These are phyloP conservation scores for Encarsia formosa DNA, from an alignment of 2,888 invertebrate species.

Conservation along the genomic window DNA sequence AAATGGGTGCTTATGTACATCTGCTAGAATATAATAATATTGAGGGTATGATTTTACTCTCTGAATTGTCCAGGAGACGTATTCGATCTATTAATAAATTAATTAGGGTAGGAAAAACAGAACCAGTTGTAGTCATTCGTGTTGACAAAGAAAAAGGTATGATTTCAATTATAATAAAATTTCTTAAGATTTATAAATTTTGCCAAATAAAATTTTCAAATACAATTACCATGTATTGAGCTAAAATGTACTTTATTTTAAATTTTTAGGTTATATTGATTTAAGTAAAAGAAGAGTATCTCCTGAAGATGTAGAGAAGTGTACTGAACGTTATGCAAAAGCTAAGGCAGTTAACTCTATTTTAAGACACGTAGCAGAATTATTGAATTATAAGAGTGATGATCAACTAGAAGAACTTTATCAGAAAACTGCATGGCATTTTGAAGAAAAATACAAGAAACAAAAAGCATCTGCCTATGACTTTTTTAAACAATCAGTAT, in stretches of 20 bases:
- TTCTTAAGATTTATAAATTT: neutral
- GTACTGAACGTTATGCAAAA: slow-evolving; percentile 97
- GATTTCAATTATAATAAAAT: neutral
- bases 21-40: slow-evolving; percentile 97
- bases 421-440: slow-evolving; percentile 95
- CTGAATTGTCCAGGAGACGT: slow-evolving; percentile 95
- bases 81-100: slow-evolving; percentile 99
- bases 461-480: slow-evolving; percentile 95
- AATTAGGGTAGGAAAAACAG: slow-evolving; percentile 96
- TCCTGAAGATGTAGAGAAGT: slow-evolving; percentile 95
- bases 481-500: slow-evolving; percentile 96
- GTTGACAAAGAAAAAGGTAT: slow-evolving; percentile 98
- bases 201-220: neutral
- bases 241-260: neutral
- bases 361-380: slow-evolving; percentile 92
- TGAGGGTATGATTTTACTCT: slow-evolving; percentile 98
- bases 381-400: slow-evolving; percentile 85
- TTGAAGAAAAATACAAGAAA: slow-evolving; percentile 94
- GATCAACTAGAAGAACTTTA: slow-evolving; percentile 93
- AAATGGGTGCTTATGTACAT: slow-evolving; percentile 99
- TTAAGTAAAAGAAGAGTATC: slow-evolving; percentile 98
- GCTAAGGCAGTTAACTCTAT: slow-evolving; percentile 98
- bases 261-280: slow-evolving; percentile 88
- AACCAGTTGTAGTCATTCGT: slow-evolving; percentile 98
- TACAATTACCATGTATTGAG: no score